Evolutionary conservation across 2,888 invertebrate species (phyloP).

Genomic region (Tillus elongatus): DNA sequence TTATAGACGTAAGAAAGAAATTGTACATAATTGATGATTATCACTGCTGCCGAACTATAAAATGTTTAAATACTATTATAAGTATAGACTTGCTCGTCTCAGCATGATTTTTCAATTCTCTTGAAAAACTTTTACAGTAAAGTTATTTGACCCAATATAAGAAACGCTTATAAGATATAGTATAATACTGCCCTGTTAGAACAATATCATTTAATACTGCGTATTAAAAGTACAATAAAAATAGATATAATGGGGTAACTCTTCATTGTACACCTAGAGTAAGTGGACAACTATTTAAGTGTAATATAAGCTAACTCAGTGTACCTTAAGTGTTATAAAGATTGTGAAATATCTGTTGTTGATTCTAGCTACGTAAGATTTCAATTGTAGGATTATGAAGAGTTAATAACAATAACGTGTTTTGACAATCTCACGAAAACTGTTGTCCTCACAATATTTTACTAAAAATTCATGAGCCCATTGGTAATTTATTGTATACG

Average conservation of each 20-base stretch:
- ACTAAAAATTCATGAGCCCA: too few relatives aligned
- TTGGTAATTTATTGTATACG: too few relatives aligned
- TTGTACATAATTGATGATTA: not conserved
- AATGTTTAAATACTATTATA: slow-evolving; percentile 3
- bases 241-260: not conserved
- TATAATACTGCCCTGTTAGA: slow-evolving; percentile 1
- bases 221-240: not conserved
- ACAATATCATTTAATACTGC: slow-evolving; percentile 2
- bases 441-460: slow-evolving; percentile 1
- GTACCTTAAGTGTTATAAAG: too few relatives aligned
- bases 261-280: not conserved
- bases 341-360: too few relatives aligned
- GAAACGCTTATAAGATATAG: slow-evolving; percentile 1
- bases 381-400: not conserved
- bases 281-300: not conserved
- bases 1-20: not conserved
- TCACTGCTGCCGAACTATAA: slow-evolving; percentile 27
- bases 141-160: not conserved
- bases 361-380: slow-evolving; percentile 1
- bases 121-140: not conserved
- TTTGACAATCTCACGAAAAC: slow-evolving; percentile 1
- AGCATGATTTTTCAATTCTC: not conserved
- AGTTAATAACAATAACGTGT: not conserved
- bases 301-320: not conserved
- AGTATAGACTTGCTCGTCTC: not conserved